These are phyloP conservation scores for Chelidonichthys spinosus DNA, from an alignment of 2,797 vertebrate genomes.

Conservation along the genomic window DNA sequence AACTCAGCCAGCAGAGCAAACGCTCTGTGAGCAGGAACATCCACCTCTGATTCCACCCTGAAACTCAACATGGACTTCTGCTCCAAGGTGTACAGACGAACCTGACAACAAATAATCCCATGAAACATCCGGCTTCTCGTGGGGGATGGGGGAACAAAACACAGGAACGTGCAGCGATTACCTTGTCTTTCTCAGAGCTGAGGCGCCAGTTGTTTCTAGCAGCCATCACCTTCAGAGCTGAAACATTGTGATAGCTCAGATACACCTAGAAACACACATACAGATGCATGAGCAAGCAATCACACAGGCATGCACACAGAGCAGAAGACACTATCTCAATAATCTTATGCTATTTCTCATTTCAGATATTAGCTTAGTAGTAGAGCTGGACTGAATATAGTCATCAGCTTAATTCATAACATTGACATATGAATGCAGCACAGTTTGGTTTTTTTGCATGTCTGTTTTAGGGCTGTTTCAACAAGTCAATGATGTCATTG, in stretches of 20 bases:
- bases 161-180: conserved; percentile 59
- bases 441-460: too few relatives aligned
- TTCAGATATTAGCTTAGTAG: background rate
- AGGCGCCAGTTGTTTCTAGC: conserved; percentile 89
- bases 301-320: background rate
- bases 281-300: background rate
- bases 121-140: background rate
- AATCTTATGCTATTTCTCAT: background rate
- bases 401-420: background rate
- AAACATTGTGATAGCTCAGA: conserved; percentile 96
- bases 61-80: conserved; percentile 90
- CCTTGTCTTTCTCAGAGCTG: conserved; percentile 88
- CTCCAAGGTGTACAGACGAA: conserved; percentile 90
- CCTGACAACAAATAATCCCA: conserved; percentile 72
- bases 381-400: background rate
- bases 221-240: conserved; percentile 90
- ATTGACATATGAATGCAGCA: background rate
- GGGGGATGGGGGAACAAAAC: background rate
- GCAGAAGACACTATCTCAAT: background rate
- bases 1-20: conserved; percentile 91
- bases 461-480: too few relatives aligned
- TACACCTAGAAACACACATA: conserved; percentile 86
- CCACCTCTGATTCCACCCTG: conserved; percentile 85
- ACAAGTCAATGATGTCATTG: background rate
- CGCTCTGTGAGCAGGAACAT: conserved; percentile 81